A percentile compares a stretch with the other conserved stretches of the same genome.
phyloP scores from a whole-genome alignment of 2,113 vertebrate genomes.

The Himantopus leucocephalus region DNA sequence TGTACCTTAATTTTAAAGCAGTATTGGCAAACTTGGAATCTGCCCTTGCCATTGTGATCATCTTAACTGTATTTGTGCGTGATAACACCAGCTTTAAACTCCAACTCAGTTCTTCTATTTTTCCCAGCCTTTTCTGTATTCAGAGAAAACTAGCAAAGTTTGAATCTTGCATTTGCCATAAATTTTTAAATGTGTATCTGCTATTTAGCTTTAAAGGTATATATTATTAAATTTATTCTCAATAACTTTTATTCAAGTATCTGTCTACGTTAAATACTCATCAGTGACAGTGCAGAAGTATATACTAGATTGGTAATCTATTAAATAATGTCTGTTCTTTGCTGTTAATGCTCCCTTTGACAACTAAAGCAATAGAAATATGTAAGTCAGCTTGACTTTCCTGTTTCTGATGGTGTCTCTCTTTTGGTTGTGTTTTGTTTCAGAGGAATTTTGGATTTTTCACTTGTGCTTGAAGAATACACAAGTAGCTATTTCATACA shows the following conservation, averaged over 20 bases:
- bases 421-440: slow-evolving; percentile 45
- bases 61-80: neutral
- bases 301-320: neutral
- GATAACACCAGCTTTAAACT: neutral
- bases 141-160: neutral
- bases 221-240: neutral
- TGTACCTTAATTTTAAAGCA: neutral
- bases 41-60: neutral
- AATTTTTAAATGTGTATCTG: neutral
- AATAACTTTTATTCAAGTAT: neutral
- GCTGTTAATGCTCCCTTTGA: neutral
- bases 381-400: neutral
- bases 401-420: slow-evolving; percentile 9
- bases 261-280: neutral
- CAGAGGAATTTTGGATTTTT: slow-evolving; percentile 63
- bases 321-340: neutral
- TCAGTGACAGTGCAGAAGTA: neutral
- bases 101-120: neutral
- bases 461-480: slow-evolving; percentile 48
- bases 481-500: slow-evolving; percentile 50
- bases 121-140: neutral
- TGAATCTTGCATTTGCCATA: neutral
- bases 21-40: neutral
- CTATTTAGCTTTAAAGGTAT: neutral
- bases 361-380: neutral